Evolutionary conservation across 2,797 vertebrate genomes (phyloP), one percentile per base, ranked within the genome.

Genomic region (Xyrichtys novacula): DNA sequence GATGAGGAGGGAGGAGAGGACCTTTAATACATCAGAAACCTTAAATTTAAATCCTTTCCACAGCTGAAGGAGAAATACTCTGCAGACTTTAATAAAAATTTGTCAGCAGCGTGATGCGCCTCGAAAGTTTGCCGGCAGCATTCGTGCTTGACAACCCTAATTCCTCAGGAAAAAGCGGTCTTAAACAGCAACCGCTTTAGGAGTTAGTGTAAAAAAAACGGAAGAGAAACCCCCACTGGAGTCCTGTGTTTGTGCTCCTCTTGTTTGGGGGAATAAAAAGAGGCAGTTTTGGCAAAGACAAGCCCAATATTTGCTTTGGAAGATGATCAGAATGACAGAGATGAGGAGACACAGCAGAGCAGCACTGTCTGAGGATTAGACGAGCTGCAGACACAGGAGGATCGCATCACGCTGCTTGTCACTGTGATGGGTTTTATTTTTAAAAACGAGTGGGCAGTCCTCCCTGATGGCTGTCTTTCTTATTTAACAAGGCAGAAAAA

Each of bases 131-230:
- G 54, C 59, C 22, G 20, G 36, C 32, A 14, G 69, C 1, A 14
- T 11, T 44, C 42, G 22, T 8, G 19, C 48, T 15, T 48, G 7
- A 60, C 59, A 16, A 22, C 16, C 25, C 16, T 36, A 52, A 60
- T 52, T 72, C 46, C 26, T 56, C 63, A 39, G 28, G 52, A 54
- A 29, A 28, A 32, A 0, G 8, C 3, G 3, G 28, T 22, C 46
- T 65, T 46, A 46, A 78, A 65, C 43, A 52, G 57, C 40, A 46
- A 26, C 40, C 29, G 12, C 44, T 42, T 55, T n/a, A 55, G 34
- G 36, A 64, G n/a, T 16, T 2, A 15, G 47, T 34, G 52, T 17
- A 16, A 46, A 23, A 59, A 54, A 57, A 26, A 43, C 49, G 65
- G 44, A 38, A 12, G 49, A 48, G 40, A 9, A 50, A 65, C 1